Evolutionary conservation across 2,888 invertebrate species (phyloP).

Genomic region (Epinotia bilunana): DNA sequence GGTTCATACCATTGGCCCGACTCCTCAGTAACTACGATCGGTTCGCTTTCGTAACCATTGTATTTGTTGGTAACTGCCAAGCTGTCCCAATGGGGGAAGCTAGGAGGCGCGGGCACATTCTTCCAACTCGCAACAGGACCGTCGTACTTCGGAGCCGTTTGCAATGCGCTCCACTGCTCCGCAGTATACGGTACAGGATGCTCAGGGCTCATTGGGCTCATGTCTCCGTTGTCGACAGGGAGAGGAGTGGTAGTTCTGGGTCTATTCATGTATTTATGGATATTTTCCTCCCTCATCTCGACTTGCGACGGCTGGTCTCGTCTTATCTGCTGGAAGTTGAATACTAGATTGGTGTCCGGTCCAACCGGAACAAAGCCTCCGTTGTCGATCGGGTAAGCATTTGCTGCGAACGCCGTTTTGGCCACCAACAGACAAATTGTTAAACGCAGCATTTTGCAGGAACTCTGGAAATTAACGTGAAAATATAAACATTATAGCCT

Average conservation of each 20-base stretch:
- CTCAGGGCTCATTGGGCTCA: conserved; percentile 10
- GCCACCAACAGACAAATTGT: conserved; percentile 51
- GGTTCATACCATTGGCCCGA: conserved; percentile 18
- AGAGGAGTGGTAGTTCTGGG: conserved; percentile 52
- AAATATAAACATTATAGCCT: neutral
- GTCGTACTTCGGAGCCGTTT: conserved; percentile 26
- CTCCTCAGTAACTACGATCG: conserved; percentile 22
- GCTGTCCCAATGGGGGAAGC: conserved; percentile 40
- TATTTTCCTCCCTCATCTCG: conserved; percentile 60
- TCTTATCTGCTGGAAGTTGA: conserved; percentile 59
- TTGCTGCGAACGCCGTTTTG: conserved; percentile 50
- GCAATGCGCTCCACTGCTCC: conserved; percentile 30
- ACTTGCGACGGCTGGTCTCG: conserved; percentile 58
- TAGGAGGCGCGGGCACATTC: conserved; percentile 44
- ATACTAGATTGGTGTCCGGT: conserved; percentile 55
- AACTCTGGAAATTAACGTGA: conserved; percentile 42
- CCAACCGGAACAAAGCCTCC: conserved; percentile 43
- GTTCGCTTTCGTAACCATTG: conserved; percentile 30
- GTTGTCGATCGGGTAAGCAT: conserved; percentile 43
- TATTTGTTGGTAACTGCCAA: conserved; percentile 12
- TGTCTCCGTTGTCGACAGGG: conserved; percentile 34
- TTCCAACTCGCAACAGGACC: conserved; percentile 39
- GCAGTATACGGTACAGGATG: conserved; percentile 34
- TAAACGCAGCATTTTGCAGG: conserved; percentile 55
- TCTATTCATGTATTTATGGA: conserved; percentile 57